Evolutionary conservation across 2,797 vertebrate species (phyloP), one percentile per base, ranked within the genome.

Genomic region (Onychomys leucogaster): DNA sequence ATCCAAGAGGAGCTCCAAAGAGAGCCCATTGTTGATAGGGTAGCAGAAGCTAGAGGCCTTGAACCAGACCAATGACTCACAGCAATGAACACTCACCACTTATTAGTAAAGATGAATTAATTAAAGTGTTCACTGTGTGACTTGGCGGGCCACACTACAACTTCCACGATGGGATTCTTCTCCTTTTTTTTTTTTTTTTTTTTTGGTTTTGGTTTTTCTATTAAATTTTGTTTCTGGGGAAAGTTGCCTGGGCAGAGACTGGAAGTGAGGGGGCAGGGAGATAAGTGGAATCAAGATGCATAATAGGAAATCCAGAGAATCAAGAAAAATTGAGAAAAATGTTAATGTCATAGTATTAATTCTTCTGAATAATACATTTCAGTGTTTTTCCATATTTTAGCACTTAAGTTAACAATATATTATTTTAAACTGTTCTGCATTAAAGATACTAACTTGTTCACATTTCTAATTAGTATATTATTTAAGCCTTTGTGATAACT

Each of bases 401-500:
- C n/a, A 71, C 59, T 90, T 52, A 78, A 7, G 12, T n/a, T 27
- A 95, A 27, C 14, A 61, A 29, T 63, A 12, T 32, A 61, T 49
- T 23, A 76, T 67, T 78, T 43, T 89, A 85, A 90, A 49, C 32
- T 77, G n/a, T 59, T 49, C 8, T 84, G 16, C 49, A 46, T n/a
- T 77, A 17, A 77, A 77, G 12, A 32, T 77, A 46, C 23, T 67
- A 77, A 59, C n/a, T 82, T n/a, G 5, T 59, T 76, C 32, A 59
- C 71, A 59, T 83, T 71, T 73, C 65, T 25, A 65, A 65, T 65
- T 55, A n/a, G 4, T 43, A 63, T 37, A 29, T 61, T 63, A n/a
- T 69, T 94, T 77, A 78, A 27, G 75, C 46, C 77, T 84, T 41
- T 77, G 11, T 77, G 32, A 84, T 86, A 86, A 11, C 14, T 52